phyloP scores from a whole-genome alignment of 1,140 invertebrate genomes.

The Zaprionus taronus region DNA sequence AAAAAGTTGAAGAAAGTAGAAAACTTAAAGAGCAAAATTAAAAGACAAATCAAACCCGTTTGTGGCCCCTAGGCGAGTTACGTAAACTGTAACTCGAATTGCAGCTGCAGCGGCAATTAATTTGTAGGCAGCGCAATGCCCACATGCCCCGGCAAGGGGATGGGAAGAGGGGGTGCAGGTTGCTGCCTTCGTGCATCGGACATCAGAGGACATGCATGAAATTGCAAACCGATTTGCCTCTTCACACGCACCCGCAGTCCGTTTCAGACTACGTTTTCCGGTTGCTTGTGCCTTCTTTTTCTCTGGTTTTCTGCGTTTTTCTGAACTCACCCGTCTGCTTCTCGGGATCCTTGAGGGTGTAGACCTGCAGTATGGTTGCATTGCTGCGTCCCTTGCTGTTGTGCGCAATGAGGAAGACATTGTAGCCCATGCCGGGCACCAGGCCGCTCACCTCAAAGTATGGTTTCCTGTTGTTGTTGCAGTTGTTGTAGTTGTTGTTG shows the following conservation, averaged over 20 bases:
- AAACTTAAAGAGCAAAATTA: slow-evolving; percentile 51
- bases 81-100: slow-evolving; percentile 42
- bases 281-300: background rate
- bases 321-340: slow-evolving; percentile 89
- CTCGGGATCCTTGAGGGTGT: slow-evolving; percentile 91
- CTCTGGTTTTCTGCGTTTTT: background rate
- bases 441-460: slow-evolving; percentile 88
- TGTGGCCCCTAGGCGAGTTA: slow-evolving; percentile 39
- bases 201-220: slow-evolving; percentile 68
- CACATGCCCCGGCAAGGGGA: slow-evolving; percentile 1
- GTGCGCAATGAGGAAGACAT: slow-evolving; percentile 88
- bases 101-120: slow-evolving; percentile 64
- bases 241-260: slow-evolving; percentile 33
- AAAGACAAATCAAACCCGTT: slow-evolving; percentile 45
- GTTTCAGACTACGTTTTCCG: slow-evolving; percentile 10
- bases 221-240: slow-evolving; percentile 58
- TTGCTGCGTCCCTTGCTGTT: slow-evolving; percentile 90
- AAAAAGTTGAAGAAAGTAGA: slow-evolving; percentile 26
- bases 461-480: slow-evolving; percentile 84
- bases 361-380: slow-evolving; percentile 87
- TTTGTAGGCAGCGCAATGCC: slow-evolving; percentile 57
- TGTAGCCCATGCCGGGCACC: slow-evolving; percentile 89
- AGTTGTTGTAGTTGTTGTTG: background rate
- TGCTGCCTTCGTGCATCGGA: background rate
- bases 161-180: too few species aligned